Evolutionary conservation across 2,113 vertebrate genomes (phyloP).

Genomic region (Platysteira castanea): DNA sequence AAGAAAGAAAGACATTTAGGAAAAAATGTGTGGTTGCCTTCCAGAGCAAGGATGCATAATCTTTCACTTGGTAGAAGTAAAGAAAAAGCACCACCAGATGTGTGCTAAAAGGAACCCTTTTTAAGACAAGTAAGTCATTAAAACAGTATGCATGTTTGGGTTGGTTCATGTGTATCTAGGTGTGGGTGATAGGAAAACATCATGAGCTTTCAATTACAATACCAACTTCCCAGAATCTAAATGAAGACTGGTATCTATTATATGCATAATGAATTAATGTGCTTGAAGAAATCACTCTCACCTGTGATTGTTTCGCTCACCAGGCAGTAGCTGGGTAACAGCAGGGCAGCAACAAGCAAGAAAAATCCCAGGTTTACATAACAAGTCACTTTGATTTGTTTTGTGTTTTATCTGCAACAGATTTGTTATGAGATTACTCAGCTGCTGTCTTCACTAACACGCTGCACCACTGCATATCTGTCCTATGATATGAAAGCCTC

Average conservation of each 20-base stretch:
- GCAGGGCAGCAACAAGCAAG: background rate
- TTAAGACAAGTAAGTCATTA: background rate
- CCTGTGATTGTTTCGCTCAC: conserved; percentile 6
- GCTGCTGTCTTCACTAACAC: background rate
- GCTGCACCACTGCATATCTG: fast-evolving
- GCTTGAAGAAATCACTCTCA: background rate
- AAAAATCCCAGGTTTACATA: conserved; percentile 2
- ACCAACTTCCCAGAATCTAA: background rate
- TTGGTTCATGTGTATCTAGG: background rate
- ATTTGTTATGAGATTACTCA: conserved; percentile 3
- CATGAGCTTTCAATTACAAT: background rate
- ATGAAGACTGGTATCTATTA: background rate
- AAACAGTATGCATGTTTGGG: background rate
- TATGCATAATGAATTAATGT: background rate
- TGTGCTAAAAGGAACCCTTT: background rate
- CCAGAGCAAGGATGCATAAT: background rate
- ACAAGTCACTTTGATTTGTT: conserved; percentile 36
- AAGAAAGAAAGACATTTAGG: background rate
- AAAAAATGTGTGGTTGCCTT: background rate
- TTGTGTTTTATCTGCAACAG: background rate
- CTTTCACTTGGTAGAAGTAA: background rate
- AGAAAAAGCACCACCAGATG: background rate
- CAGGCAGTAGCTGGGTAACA: conserved; percentile 28
- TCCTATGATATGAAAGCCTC: background rate
- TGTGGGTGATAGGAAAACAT: background rate